Evolutionary conservation across 2,888 invertebrate genomes (phyloP).

Genomic region (Erebia palarica): DNA sequence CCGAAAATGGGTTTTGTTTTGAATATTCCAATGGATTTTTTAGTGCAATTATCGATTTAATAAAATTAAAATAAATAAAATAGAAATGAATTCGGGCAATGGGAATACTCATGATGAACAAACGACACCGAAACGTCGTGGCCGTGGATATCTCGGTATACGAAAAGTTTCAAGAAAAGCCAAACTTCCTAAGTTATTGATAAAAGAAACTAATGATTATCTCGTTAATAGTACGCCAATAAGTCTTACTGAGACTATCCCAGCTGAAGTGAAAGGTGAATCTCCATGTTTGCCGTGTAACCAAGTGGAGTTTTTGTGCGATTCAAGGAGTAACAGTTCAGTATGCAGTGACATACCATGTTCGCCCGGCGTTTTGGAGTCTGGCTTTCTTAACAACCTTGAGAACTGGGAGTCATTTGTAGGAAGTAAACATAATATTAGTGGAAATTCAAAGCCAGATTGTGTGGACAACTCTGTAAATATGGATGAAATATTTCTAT

Average conservation of each 20-base stretch:
- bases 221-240: conserved; percentile 50
- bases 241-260: conserved; percentile 41
- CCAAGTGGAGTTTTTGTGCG: conserved; percentile 69
- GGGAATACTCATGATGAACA: conserved; percentile 26
- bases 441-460: conserved; percentile 31
- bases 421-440: conserved; percentile 42
- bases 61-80: not conserved
- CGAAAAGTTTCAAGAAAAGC: conserved; percentile 48
- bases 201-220: conserved; percentile 24
- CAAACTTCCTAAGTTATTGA: conserved; percentile 27
- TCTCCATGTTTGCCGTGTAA: conserved; percentile 73
- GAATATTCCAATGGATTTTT: not conserved
- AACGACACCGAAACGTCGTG: conserved; percentile 69
- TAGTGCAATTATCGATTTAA: not conserved
- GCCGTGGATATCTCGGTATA: conserved; percentile 51
- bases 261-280: conserved; percentile 52
- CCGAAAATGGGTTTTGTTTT: too few species aligned
- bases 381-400: conserved; percentile 46
- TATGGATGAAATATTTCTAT: conserved; percentile 62
- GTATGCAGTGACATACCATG: conserved; percentile 53
- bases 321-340: conserved; percentile 58
- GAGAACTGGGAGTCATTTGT: conserved; percentile 59
- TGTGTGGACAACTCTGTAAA: not conserved
- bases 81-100: conserved; percentile 29
- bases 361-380: conserved; percentile 56